Evolutionary conservation across 1,140 invertebrate genomes (phyloP).

Genomic region (Drosophila kikkawai): DNA sequence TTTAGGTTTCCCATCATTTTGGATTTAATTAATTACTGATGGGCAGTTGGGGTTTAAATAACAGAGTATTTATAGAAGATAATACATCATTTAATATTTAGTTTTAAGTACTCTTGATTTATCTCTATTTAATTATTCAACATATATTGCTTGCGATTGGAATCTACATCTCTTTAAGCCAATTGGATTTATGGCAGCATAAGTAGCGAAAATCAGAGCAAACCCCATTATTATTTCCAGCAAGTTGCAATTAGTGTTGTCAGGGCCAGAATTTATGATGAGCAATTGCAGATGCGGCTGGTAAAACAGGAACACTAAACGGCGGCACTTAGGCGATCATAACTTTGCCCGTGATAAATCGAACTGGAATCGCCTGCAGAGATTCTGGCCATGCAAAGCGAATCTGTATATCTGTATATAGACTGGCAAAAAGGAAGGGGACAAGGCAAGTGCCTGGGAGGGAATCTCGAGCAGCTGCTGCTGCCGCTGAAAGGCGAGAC

Average conservation of each 20-base stretch:
- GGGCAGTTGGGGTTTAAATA: not conserved
- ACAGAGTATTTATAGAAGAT: not conserved
- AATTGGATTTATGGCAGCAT: constrained; percentile 22
- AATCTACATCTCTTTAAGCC: not conserved
- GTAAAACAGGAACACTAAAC: constrained; percentile 60
- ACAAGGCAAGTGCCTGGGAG: constrained; percentile 14
- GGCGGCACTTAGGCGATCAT: constrained; percentile 75
- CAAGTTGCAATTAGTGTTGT: constrained; percentile 67
- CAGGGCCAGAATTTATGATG: constrained; percentile 66
- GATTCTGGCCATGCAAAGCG: constrained; percentile 56
- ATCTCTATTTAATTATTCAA: not conserved
- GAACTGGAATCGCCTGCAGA: constrained; percentile 69
- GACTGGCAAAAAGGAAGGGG: constrained; percentile 13
- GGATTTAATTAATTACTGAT: constrained; percentile 1
- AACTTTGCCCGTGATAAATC: constrained; percentile 75
- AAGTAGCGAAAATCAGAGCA: constrained; percentile 19
- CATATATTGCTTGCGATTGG: constrained; percentile 9
- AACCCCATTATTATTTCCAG: constrained; percentile 25
- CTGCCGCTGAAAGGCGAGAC: constrained; percentile 61
- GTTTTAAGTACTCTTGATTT: not conserved
- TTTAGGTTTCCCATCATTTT: not conserved
- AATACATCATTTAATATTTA: not conserved
- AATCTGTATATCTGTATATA: not conserved
- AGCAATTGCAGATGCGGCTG: constrained; percentile 44
- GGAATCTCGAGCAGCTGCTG: constrained; percentile 37